Conservation (phyloP, 2,888 invertebrate genomes). For the Eupeodes luniger region DNA sequence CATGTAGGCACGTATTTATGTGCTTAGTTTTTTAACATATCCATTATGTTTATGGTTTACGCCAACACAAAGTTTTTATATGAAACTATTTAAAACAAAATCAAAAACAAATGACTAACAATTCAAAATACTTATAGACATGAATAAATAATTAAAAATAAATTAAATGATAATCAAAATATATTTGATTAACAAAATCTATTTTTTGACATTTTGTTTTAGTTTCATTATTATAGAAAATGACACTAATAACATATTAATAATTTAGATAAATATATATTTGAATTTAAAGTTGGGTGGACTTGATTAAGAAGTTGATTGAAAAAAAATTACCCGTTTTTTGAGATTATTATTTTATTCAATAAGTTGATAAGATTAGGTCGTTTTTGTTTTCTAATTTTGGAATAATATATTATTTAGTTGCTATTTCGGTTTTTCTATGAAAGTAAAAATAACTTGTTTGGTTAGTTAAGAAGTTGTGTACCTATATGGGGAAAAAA, state of each 20-base stretch:
- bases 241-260: too few relatives aligned
- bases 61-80: too few relatives aligned
- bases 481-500: neutral
- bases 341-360: neutral
- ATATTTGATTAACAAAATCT: neutral
- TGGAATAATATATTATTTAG: neutral
- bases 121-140: too few relatives aligned
- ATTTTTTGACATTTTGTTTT: neutral
- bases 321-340: neutral
- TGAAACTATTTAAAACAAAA: too few relatives aligned
- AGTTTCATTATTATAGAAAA: neutral
- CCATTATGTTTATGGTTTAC: too few relatives aligned
- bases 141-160: neutral
- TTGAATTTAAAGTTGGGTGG: neutral
- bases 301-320: neutral
- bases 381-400: constrained; percentile 2
- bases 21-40: too few relatives aligned
- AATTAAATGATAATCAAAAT: neutral
- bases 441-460: neutral
- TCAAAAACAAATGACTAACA: neutral
- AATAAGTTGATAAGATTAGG: constrained; percentile 20
- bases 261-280: too few relatives aligned
- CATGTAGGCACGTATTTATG: neutral
- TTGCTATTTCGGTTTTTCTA: constrained; percentile 14
- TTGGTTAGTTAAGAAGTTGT: neutral